Evolutionary conservation across 2,888 invertebrate genomes (phyloP), one percentile per base, ranked within the genome.

Genomic region (Drosophila pseudotalamancana): DNA sequence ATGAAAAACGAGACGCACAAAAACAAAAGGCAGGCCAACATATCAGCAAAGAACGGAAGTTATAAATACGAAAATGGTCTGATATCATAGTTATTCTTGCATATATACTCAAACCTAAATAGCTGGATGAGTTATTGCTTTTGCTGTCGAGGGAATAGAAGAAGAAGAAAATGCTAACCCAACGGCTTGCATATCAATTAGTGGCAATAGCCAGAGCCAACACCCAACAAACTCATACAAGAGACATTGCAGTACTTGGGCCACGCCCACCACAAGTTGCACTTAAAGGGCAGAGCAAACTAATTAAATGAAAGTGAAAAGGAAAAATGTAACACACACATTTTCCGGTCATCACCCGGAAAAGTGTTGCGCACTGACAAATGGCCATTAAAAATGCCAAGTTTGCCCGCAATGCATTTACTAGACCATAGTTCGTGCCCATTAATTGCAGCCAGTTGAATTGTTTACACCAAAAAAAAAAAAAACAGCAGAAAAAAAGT

Each of bases 331-430:
- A 59, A 29, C 12, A 16, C 16, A n/a, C 3, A 16, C n/a, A 23
- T 45, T 85, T 80, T 79, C 65, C 87, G 84, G 80, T 68, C 87
- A 69, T 83, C 75, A 88, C 80, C 80, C 87, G 77, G 72, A 71
- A 86, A 68, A 88, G 72, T 76, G 72, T 72, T 73, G 46, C 37
- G 45, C 57, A 40, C 48, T 66, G 62, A 67, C 59, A 75, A 84
- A 45, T 50, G 46, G 37, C 64, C 53, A 72, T 61, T 63, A 46
- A 53, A 67, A 32, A 40, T 64, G 18, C 57, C 35, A 23, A 37
- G 32, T 31, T 21, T 11, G 37, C 37, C 19, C 42, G 35, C 49
- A 50, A n/a, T 55, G 16, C 27, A 27, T 14, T 31, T 61, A 11
- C 19, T 42, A 31, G 32, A 42, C 16, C 56, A 21, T 16, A 57